A percentile compares a stretch with the other conserved stretches of the same genome.
phyloP scores from a whole-genome alignment of 1,140 invertebrate species.

The Thaumetopoea pityocampa region DNA sequence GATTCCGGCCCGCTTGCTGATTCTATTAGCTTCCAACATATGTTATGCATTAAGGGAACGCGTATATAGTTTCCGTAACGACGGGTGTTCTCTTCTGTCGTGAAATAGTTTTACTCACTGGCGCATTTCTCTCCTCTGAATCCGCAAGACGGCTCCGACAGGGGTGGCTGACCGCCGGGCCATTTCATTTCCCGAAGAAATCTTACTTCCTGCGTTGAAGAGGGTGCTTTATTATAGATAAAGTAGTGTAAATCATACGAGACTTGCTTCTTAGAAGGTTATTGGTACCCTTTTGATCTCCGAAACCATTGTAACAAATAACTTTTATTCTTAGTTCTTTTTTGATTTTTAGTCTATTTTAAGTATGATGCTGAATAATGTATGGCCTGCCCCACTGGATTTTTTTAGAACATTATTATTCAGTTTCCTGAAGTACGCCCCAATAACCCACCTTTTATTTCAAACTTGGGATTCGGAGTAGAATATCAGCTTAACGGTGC shows the following conservation, averaged over 20 bases:
- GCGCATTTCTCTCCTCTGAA: conserved; percentile 94
- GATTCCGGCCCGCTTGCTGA: conserved; percentile 28
- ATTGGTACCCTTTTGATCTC: no score
- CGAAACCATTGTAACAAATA: no score
- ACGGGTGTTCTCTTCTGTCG: conserved; percentile 2
- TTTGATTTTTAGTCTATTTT: background rate
- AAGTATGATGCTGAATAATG: background rate
- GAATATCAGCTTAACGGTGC: no score
- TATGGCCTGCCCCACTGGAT: no score
- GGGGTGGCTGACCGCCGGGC: conserved; percentile 84
- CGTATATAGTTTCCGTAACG: conserved; percentile 4
- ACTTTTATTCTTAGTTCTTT: no score
- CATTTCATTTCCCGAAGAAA: conserved; percentile 85
- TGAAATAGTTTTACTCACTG: conserved; percentile 79
- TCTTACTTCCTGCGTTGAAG: conserved; percentile 79
- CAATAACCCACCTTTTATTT: no score
- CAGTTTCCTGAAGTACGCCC: no score
- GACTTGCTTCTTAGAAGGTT: no score
- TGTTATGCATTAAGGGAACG: conserved; percentile 28
- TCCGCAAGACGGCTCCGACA: conserved; percentile 95
- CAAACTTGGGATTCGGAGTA: no score
- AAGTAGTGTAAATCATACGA: no score
- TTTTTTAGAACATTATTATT: no score
- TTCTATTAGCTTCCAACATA: conserved; percentile 41
- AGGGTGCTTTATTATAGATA: no score